A percentile compares a stretch with the other conserved stretches of the same genome.
Conservation (phyloP, 2,113 vertebrate species). For the Sinosuthora webbiana region DNA sequence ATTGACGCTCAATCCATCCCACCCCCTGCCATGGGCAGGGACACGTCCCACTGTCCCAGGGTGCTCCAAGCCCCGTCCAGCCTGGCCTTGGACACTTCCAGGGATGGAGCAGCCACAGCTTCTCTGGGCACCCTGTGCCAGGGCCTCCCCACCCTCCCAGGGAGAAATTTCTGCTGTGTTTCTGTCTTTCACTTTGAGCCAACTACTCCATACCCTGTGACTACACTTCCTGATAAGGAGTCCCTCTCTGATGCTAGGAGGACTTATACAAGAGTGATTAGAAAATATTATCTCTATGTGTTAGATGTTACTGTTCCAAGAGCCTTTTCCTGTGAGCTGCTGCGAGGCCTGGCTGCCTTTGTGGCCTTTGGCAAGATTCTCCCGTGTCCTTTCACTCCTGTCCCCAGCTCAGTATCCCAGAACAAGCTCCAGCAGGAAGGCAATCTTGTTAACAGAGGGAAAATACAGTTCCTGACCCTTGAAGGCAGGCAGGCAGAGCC, state of each 20-base stretch:
- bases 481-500: conserved; percentile 42
- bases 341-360: neutral
- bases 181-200: neutral
- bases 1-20: neutral
- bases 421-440: conserved; percentile 15
- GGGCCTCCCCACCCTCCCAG: neutral
- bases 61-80: rapidly evolving
- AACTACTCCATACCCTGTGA: neutral
- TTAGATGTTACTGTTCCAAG: neutral
- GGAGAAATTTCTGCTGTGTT: neutral
- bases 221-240: neutral
- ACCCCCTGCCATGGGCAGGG: neutral
- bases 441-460: conserved; percentile 50
- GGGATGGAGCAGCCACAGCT: neutral
- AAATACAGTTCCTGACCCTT: conserved; percentile 52
- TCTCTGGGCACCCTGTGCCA: neutral
- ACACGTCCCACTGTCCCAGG: neutral
- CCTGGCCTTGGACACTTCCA: rapidly evolving
- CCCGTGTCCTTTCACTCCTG: neutral
- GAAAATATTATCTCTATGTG: neutral
- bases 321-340: neutral
- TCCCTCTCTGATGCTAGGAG: neutral
- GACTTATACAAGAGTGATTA: neutral
- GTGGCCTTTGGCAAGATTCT: neutral
- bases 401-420: neutral